Evolutionary conservation across 1,140 invertebrate species (phyloP).

Genomic region (Papilio polyxenes): DNA sequence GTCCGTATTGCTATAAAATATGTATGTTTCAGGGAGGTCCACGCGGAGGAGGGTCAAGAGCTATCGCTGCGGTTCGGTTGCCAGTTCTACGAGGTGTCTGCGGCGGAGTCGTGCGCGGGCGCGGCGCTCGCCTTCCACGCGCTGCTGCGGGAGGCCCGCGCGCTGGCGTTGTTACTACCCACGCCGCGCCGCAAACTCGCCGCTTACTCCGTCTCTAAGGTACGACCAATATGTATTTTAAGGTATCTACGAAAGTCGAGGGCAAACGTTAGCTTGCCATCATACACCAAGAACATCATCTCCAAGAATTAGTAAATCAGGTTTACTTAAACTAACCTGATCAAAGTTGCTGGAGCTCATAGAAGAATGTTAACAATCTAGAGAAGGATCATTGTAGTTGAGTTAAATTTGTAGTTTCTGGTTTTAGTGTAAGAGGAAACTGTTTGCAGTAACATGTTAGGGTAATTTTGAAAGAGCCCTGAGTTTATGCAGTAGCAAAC

Average conservation of each 20-base stretch:
- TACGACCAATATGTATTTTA: conserved; percentile 51
- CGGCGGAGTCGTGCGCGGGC: conserved; percentile 87
- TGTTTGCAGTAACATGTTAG: background rate
- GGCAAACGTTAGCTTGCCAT: background rate
- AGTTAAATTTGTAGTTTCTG: background rate
- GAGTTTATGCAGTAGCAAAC: background rate
- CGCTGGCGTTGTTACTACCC: conserved; percentile 84
- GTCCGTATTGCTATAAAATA: background rate
- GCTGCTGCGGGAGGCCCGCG: conserved; percentile 84
- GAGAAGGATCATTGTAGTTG: background rate
- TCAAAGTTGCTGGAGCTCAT: too few species aligned
- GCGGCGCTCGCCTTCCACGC: conserved; percentile 88
- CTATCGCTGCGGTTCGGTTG: conserved; percentile 87
- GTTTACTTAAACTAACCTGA: too few species aligned
- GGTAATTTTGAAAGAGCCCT: background rate
- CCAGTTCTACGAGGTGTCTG: conserved; percentile 91
- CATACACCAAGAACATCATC: too few species aligned
- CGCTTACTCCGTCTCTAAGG: conserved; percentile 87
- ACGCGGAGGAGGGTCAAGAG: conserved; percentile 89
- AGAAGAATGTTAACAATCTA: too few species aligned
- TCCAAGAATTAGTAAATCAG: too few species aligned
- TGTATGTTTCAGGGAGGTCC: conserved; percentile 82
- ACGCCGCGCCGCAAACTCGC: conserved; percentile 86
- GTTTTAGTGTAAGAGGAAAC: background rate
- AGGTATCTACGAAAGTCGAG: background rate